Base-by-base conservation (phyloP, 30 jellyfish, hydroid and myxozoan genomes). In the Mastigias papua region DNA sequence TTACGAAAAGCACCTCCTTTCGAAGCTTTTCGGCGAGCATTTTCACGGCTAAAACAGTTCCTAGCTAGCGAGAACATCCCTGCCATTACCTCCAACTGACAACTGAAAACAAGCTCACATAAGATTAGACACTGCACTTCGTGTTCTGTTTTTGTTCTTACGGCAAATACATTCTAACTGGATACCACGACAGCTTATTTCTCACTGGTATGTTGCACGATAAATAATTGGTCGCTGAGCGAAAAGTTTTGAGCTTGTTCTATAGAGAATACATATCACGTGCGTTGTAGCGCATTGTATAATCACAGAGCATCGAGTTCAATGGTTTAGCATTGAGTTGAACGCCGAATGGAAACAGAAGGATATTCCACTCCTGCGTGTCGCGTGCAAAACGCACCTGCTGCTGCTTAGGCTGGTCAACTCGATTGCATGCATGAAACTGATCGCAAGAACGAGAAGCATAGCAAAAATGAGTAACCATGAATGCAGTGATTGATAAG, bases 1-100 rank as follows among this genome's bases (percentile, higher is more conserved):
- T 79, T 61, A 34, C 96, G 90, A 10, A 87, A 26, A n/a, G 80
- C 70, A 9, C 9, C 42, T 31, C 68, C 73, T 32, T 28, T 73
- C 2, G 89, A 78, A n/a, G 89, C 28, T 65, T 57, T 37, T 22
- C 68, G 69, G 48, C 49, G 89, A 26, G 8, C 60, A 6, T 46
- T 46, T 46, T 16, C 60, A 46, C 16, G 16, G 8, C 16, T 46
- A 46, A 46, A 16, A 46, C 60, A 46, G 60, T 46, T 46, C 32
- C 49, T 25, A 19, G 75, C 49, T 15, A 16, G 23, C 15, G 73
- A 76, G 27, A 74, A 34, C 86, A 76, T 76, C 46, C 27, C 30
- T n/a, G 73, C 50, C 16, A 46, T 6, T 8, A 8, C 13, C 16
- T 6, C 8, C 60, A 8, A 46, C 60, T 16, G 16, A 46, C 60